phyloP scores from a whole-genome alignment of 2,113 vertebrate species.

The Tachysurus vachellii region DNA sequence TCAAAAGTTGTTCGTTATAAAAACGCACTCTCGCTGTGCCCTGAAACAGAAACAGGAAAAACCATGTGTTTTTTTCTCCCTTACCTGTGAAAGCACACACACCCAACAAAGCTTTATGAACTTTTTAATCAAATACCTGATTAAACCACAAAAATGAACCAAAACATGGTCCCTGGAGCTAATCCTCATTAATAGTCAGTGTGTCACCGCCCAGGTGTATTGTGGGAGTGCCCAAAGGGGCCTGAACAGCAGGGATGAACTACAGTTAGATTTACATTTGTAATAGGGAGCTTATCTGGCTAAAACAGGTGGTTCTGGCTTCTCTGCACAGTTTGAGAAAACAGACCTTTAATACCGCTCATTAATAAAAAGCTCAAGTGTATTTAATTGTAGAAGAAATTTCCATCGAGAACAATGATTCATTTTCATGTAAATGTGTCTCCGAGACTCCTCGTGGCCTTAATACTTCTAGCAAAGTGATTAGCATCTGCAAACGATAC shows the following conservation, averaged over 20 bases:
- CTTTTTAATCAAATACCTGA: conserved; percentile 6
- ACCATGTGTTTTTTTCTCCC: not conserved
- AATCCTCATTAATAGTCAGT: conserved; percentile 26
- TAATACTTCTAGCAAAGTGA: conserved; percentile 43
- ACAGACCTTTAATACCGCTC: conserved; percentile 41
- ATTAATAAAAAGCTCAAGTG: conserved; percentile 53
- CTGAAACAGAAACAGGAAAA: not conserved
- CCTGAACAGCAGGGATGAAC: conserved; percentile 38
- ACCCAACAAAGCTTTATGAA: not conserved
- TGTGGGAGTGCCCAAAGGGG: conserved; percentile 44
- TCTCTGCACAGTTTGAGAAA: conserved; percentile 15
- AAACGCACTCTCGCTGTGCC: not conserved
- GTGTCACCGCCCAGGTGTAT: conserved; percentile 38
- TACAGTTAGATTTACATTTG: conserved; percentile 42
- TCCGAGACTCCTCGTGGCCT: conserved; percentile 8
- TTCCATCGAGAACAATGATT: conserved; percentile 53
- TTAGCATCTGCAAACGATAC: conserved; percentile 53
- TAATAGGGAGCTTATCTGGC: conserved; percentile 48
- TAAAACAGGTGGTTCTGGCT: conserved; percentile 33
- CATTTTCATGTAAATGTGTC: conserved; percentile 57
- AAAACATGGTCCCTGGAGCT: conserved; percentile 13
- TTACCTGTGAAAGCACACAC: not conserved
- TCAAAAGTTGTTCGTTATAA: not conserved
- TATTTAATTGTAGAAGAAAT: conserved; percentile 53
- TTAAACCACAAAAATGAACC: not conserved